Conservation (phyloP, 2,888 invertebrate species). For the Platycheirus albimanus region DNA sequence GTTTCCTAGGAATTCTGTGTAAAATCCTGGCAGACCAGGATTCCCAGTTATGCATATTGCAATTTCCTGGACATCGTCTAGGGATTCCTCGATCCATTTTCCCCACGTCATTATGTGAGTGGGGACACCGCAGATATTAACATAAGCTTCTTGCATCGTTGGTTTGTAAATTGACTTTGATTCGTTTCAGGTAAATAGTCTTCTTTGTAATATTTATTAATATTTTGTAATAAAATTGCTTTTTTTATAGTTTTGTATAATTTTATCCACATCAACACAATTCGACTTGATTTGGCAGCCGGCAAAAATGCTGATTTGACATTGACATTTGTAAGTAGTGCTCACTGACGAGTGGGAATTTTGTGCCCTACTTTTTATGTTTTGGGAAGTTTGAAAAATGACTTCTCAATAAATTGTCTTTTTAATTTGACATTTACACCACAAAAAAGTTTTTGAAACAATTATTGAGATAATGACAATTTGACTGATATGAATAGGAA, state of each 20-base stretch:
- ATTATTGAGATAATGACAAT: too few relatives aligned
- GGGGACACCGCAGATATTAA: slow-evolving; percentile 86
- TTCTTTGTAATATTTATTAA: neutral
- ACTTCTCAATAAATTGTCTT: too few relatives aligned
- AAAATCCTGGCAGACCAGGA: slow-evolving; percentile 93
- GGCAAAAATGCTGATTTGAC: slow-evolving; percentile 26
- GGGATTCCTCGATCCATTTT: slow-evolving; percentile 86
- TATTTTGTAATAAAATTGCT: neutral
- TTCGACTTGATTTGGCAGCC: neutral
- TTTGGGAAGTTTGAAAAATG: too few relatives aligned
- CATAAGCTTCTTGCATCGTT: slow-evolving; percentile 81
- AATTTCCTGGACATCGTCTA: slow-evolving; percentile 84
- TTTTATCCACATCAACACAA: slow-evolving; percentile 25
- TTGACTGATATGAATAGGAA: too few relatives aligned
- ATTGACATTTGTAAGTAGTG: too few relatives aligned
- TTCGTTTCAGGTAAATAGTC: too few relatives aligned
- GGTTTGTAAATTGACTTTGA: too few relatives aligned
- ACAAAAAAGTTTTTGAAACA: too few relatives aligned
- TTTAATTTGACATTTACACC: too few relatives aligned
- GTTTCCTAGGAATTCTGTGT: slow-evolving; percentile 88
- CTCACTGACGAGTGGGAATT: too few relatives aligned
- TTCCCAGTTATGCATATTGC: slow-evolving; percentile 93
- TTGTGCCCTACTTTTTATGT: too few relatives aligned
- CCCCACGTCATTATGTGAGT: slow-evolving; percentile 90
- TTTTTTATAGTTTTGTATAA: neutral